Base-by-base conservation (phyloP, 2,888 invertebrate species). In the Coenonympha arcania region DNA sequence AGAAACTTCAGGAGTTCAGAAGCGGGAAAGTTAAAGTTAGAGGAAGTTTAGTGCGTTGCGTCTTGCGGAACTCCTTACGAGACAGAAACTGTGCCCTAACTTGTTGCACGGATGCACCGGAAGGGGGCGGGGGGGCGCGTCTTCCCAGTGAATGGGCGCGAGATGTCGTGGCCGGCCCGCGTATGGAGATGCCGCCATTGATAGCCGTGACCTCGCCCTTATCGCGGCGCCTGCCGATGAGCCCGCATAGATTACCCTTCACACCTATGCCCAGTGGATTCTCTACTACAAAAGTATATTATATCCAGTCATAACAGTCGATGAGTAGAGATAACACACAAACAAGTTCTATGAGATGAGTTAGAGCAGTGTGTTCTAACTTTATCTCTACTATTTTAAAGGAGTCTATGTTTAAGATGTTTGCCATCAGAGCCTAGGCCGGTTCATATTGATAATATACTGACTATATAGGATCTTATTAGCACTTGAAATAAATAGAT, bases 71-170 rank as follows among this genome's bases (percentile, higher is more conserved):
- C 68, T 78, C 63, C 80, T 84, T 76, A 70, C 68, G 82, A 83
- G 81, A 79, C 71, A 64, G 68, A 71, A 72, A 67, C 65, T 78
- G 69, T 68, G 77, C 72, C 76, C 73, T 84, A 82, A 85, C 85
- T 85, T 85, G 85, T 85, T 85, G 85, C 85, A 85, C 80, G 75
- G 82, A 79, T 85, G 87, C 84, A 82, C 76, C 72, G 73, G 68
- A 69, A 73, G 73, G 75, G 74, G 68, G 66, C 69, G 64, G 69
- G 71, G 67, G 64, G 63, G 56, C 61, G 63, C 59, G 78, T 80
- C 81, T 83, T 79, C 75, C 79, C 76, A 82, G 88, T 80, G 89
- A 89, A 82, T 83, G 84, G 79, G 83, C 78, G 77, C 81, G 83
- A 80, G 84, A 83, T 83, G 83, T 82, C 81, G 82, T 78, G 83